Conservation (phyloP, 2,113 vertebrate genomes). For the Lamprologus tigripictilis region DNA sequence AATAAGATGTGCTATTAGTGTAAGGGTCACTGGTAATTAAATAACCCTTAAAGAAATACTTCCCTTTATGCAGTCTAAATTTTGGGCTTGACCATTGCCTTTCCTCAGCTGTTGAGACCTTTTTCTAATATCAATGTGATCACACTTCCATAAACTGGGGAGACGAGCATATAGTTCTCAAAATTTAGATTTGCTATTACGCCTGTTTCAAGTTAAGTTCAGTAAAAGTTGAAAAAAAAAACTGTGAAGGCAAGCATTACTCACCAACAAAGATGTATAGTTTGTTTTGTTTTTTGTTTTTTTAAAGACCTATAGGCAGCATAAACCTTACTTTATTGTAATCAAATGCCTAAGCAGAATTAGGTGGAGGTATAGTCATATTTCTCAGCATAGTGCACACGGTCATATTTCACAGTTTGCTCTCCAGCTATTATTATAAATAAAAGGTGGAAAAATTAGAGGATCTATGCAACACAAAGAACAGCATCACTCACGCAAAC, state of each 20-base stretch:
- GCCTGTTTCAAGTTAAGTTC: not conserved
- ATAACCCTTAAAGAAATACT: not conserved
- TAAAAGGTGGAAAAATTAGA: not conserved
- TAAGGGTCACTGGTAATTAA: not conserved
- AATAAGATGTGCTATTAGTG: not conserved
- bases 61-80: not conserved
- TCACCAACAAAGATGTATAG: not conserved
- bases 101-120: not conserved
- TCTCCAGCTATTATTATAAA: not conserved
- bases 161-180: not conserved
- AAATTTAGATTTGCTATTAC: not conserved
- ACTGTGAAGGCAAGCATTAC: not conserved
- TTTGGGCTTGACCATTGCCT: not conserved
- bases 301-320: not conserved
- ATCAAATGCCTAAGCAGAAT: not conserved
- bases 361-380: conserved; percentile 10
- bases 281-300: not conserved
- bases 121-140: not conserved
- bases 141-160: not conserved
- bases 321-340: not conserved
- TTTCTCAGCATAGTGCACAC: not conserved
- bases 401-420: conserved; percentile 20
- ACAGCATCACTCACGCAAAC: not conserved
- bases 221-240: not conserved
- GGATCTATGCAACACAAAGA: not conserved